phyloP scores from a whole-genome alignment of 2,113 vertebrate species.

The Daboia siamensis region DNA sequence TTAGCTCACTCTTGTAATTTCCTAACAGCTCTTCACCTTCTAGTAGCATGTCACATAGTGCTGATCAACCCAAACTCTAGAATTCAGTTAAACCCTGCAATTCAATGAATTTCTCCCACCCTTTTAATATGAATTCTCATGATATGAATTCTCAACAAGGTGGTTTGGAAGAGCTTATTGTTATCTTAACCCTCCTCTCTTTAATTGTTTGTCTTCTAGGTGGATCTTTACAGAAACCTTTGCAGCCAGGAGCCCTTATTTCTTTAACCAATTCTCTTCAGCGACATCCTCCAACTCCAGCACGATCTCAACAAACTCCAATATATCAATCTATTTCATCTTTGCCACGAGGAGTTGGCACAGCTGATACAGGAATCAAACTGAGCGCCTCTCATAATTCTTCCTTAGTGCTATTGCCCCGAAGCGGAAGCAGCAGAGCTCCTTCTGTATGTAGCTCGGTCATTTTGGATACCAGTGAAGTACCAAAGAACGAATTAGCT shows the following conservation, averaged over 20 bases:
- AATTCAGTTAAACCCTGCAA: neutral
- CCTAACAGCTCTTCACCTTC: neutral
- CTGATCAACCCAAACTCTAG: neutral
- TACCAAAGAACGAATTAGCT: conserved; percentile 63
- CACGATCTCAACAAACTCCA: conserved; percentile 64
- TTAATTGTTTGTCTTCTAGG: conserved; percentile 58
- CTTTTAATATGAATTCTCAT: neutral
- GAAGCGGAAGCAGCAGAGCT: conserved; percentile 53
- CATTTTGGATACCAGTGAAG: conserved; percentile 74
- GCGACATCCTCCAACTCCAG: conserved; percentile 45
- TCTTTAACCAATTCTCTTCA: conserved; percentile 61
- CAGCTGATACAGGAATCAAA: conserved; percentile 68
- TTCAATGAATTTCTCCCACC: neutral
- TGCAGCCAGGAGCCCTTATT: conserved; percentile 63
- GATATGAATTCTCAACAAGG: neutral
- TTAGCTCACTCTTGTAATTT: neutral
- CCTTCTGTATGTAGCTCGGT: conserved; percentile 69
- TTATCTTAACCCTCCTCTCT: neutral
- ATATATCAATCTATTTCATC: conserved; percentile 64
- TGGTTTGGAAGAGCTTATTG: neutral
- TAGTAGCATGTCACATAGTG: neutral
- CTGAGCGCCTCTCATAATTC: conserved; percentile 56
- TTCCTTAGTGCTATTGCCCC: conserved; percentile 11
- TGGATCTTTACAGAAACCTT: conserved; percentile 70
- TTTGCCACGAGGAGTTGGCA: conserved; percentile 10